Evolutionary conservation across 2,113 vertebrate species (phyloP), one percentile per base, ranked within the genome.

Genomic region (Vireo altiloquus): DNA sequence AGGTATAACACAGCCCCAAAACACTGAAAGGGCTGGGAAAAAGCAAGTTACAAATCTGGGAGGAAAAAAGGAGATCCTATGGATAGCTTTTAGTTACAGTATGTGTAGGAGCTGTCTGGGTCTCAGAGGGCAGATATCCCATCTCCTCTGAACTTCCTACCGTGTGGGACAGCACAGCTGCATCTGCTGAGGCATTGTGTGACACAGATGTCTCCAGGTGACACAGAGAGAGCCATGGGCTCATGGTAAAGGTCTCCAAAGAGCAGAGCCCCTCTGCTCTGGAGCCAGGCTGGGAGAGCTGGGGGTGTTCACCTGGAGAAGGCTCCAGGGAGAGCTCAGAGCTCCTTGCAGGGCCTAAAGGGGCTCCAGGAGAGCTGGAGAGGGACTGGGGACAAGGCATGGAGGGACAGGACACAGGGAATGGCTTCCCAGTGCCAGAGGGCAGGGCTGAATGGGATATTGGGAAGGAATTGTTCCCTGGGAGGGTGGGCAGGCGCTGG

Each of bases 91-190:
- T 19, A 40, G 30, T 30, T 65, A 25, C 42, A 75, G 42, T 20
- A 30, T 0, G 0, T 75, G n/a, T 49, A 13, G 0, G 0, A 24
- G 24, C 60, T 57, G 30, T 13, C 42, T 85, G 70, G 9, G 19
- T 40, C 50, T 47, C 42, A 57, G 50, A 65, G 70, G 70, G 15
- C 60, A 75, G 35, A 10, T 13, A 13, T 9, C 50, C n/a, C 42
- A 30, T 24, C 42, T 40, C 60, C 42, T 40, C 60, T 75, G 70
- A 24, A 5, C 35, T 20, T 57, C 42, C 35, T 40, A 5, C n/a
- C 4, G 0, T 47, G 60, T 56, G n/a, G 40, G n/a, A 33, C 49
- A 64, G 49, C 81, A 33, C 57, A 74, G 59, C 40, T 74, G 40
- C 6, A 33, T 68, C 22, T 9, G 4, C 18, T 46, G n/a, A 39